Percentiles rank a stretch among this genome's conserved stretches.
Evolutionary conservation across 2,888 invertebrate species (phyloP).

Genomic region (Hirudinaria manillensis): DNA sequence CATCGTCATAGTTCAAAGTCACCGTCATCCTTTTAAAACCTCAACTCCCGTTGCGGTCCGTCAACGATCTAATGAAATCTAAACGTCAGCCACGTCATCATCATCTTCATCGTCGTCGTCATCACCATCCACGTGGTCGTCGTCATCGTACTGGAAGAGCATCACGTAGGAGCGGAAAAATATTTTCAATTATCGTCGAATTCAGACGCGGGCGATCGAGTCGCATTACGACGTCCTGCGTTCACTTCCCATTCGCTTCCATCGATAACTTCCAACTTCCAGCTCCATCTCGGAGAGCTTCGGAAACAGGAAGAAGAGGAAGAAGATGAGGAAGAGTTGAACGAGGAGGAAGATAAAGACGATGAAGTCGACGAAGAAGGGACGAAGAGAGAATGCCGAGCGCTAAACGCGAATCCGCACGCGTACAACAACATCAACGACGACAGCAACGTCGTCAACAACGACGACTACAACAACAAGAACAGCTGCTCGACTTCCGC

Average conservation of each 20-base stretch:
- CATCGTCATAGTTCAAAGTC: too few species aligned
- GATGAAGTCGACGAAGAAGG: not conserved
- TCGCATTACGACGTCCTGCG: too few species aligned
- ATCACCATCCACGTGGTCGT: too few species aligned
- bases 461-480: not conserved
- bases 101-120: not conserved
- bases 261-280: not conserved
- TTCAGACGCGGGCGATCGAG: too few species aligned
- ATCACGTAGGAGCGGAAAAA: too few species aligned
- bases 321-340: not conserved
- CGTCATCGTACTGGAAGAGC: too few species aligned
- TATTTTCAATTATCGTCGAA: too few species aligned
- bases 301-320: not conserved
- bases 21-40: too few species aligned
- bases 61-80: too few species aligned
- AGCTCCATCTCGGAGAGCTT: not conserved
- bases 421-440: not conserved
- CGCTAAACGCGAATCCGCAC: not conserved
- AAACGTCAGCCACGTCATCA: slow-evolving; percentile 2
- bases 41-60: too few species aligned
- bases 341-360: not conserved
- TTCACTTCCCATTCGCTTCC: too few species aligned
- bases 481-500: not conserved
- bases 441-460: slow-evolving; percentile 1
- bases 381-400: not conserved